Evolutionary conservation across 1,140 invertebrate species (phyloP), one percentile per base, ranked within the genome.

Genomic region (Theocolax elegans): DNA sequence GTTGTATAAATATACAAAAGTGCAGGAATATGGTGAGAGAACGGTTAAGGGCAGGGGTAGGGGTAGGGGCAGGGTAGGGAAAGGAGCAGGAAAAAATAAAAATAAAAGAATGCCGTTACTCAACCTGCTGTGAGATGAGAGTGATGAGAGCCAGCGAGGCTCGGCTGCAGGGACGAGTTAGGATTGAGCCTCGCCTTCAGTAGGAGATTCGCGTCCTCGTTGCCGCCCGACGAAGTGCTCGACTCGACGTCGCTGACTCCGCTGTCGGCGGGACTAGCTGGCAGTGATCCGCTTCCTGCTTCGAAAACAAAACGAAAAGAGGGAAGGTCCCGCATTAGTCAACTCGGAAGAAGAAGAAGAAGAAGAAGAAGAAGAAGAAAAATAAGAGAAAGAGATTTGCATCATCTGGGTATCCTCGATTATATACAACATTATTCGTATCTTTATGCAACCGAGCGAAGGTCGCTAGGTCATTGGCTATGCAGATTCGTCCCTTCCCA

Each of bases 191-290:
- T 90, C 74, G 93, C 92, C 87, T 94, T 93, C 80, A 95, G 88
- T 84, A 96, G 94, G 80, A 93, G 94, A 74, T 93, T 94, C 73
- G 93, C 94, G 65, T 94, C 90, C 85, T 90, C 88, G 79, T 88
- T 91, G 79, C 93, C 91, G 42, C 97, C 96, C 68, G 94, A 95
- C 77, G 94, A 96, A 65, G 85, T 86, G 73, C 94, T 96, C 76
- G 94, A 96, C 86, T 98, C 96, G 73, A 98, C 95, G 86, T 98
- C 96, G 46, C 95, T 97, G 15, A 98, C 96, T 67, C 97, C 97
- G 78, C 95, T 97, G 88, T 98, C 96, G 13, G 97, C 96, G 64
- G 97, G 97, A 86, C 95, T 97, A 31, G 96, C 96, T 72, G 97
- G 97, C 81, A 98, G 90, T 79, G 96, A 97, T 86, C 94, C 95